Percentiles rank a stretch among this genome's conserved stretches.
Evolutionary conservation across 1,140 invertebrate species (phyloP).

Genomic region (Agraylea sexmaculata): DNA sequence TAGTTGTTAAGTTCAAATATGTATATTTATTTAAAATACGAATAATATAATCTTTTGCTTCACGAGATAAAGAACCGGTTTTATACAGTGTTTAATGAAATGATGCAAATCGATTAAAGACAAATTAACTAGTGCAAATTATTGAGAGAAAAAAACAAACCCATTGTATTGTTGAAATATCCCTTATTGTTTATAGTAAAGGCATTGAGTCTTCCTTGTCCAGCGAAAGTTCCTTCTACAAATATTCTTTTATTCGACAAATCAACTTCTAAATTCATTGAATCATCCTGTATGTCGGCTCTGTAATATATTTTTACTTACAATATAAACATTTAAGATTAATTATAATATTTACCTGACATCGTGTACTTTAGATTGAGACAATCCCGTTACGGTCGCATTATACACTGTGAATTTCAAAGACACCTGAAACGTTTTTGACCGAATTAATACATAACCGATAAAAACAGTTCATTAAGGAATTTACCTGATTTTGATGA

Average conservation of each 20-base stretch:
- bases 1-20: no score
- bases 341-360: slow-evolving; percentile 28
- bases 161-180: slow-evolving; percentile 31
- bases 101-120: not conserved
- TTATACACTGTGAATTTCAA: not conserved
- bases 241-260: slow-evolving; percentile 34
- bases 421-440: not conserved
- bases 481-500: slow-evolving; percentile 34
- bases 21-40: no score
- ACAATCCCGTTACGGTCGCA: slow-evolving; percentile 26
- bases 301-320: slow-evolving; percentile 19
- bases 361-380: slow-evolving; percentile 35
- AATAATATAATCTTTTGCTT: no score
- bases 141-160: slow-evolving; percentile 23
- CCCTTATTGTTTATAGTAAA: slow-evolving; percentile 38
- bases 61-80: not conserved
- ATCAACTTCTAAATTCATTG: slow-evolving; percentile 42
- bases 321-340: not conserved
- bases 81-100: not conserved
- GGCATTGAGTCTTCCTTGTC: slow-evolving; percentile 35
- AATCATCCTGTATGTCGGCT: slow-evolving; percentile 34
- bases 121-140: not conserved
- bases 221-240: slow-evolving; percentile 38
- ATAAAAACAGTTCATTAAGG: not conserved
- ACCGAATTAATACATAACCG: not conserved